A percentile compares a stretch with the other conserved stretches of the same genome.
Evolutionary conservation across 2,888 invertebrate genomes (phyloP).

Genomic region (Kuschelorhynchus macadamiae): DNA sequence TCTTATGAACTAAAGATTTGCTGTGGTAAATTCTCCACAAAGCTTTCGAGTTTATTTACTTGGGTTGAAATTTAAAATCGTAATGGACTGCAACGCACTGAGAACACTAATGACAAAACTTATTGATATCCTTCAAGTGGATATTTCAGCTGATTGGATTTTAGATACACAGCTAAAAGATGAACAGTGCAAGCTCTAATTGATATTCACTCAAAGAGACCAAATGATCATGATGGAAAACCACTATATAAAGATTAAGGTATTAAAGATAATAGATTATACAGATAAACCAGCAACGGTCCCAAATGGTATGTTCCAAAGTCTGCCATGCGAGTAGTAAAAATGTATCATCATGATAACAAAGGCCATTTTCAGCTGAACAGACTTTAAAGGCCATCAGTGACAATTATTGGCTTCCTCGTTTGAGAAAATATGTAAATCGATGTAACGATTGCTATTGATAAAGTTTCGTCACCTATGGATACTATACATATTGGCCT

Average conservation of each 20-base stretch:
- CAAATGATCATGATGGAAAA: conserved; percentile 18
- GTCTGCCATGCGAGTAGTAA: conserved; percentile 3
- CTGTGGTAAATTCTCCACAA: conserved; percentile 2
- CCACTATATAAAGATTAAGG: not conserved
- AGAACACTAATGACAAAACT: conserved; percentile 49
- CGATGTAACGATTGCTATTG: conserved; percentile 18
- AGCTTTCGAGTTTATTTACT: conserved; percentile 41
- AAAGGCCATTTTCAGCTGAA: conserved; percentile 54
- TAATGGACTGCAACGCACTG: conserved; percentile 54
- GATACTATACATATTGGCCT: too few relatives aligned
- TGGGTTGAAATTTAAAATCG: conserved; percentile 33
- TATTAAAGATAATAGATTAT: not conserved
- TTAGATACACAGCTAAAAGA: conserved; percentile 9
- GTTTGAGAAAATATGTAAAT: conserved; percentile 47
- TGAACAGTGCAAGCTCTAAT: conserved; percentile 3
- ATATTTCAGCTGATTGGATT: conserved; percentile 19
- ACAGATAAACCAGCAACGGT: not conserved
- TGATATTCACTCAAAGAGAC: conserved; percentile 11
- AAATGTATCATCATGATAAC: conserved; percentile 56
- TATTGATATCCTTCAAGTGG: too few relatives aligned
- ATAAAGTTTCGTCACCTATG: conserved; percentile 3
- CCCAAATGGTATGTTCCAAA: conserved; percentile 4
- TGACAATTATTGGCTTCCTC: conserved; percentile 4
- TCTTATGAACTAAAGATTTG: conserved; percentile 30
- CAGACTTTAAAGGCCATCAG: not conserved